A percentile compares a stretch with the other conserved stretches of the same genome.
Evolutionary conservation across 2,113 vertebrate genomes (phyloP).

Genomic region (Trogon melanurus): DNA sequence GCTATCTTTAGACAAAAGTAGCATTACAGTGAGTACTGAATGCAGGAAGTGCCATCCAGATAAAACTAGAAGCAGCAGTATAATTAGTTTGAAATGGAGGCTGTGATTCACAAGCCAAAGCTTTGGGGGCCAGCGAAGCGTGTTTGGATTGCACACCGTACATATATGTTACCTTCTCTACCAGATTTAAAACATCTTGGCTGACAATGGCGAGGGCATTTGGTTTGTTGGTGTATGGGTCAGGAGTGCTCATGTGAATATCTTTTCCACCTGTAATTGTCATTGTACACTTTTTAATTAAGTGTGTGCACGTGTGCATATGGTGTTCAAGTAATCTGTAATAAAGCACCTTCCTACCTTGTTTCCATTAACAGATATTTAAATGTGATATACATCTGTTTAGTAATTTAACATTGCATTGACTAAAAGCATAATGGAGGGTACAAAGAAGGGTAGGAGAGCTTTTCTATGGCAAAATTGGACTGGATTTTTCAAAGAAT

Average conservation of each 20-base stretch:
- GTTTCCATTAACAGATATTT: not conserved
- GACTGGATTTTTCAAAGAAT: not conserved
- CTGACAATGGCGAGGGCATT: not conserved
- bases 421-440: not conserved
- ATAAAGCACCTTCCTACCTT: not conserved
- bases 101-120: not conserved
- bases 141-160: not conserved
- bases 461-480: not conserved
- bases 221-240: not conserved
- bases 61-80: conserved; percentile 45
- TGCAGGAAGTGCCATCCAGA: not conserved
- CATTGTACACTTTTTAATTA: not conserved
- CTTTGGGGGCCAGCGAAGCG: not conserved
- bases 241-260: not conserved
- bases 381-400: not conserved
- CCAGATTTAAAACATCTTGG: not conserved
- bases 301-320: not conserved
- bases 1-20: conserved; percentile 64
- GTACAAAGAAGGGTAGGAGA: not conserved
- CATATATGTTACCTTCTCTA: not conserved
- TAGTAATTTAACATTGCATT: not conserved
- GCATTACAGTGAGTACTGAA: conserved; percentile 18
- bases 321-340: not conserved
- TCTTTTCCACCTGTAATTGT: not conserved
- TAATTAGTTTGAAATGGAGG: conserved; percentile 49